Percentiles rank a stretch among this genome's conserved stretches.
Evolutionary conservation across 2,888 invertebrate genomes (phyloP).

Genomic region (Gryllus longicercus): DNA sequence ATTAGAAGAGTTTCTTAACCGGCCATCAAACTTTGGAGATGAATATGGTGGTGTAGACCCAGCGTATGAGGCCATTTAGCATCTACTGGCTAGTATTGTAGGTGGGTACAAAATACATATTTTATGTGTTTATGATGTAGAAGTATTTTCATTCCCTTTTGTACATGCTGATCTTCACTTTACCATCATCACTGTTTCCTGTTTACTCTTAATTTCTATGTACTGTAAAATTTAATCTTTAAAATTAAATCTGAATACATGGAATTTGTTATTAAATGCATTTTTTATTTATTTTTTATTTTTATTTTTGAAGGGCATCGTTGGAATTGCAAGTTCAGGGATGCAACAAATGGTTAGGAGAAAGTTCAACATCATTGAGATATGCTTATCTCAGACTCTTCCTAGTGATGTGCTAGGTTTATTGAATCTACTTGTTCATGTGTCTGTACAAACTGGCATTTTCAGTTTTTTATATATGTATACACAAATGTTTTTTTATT

Average conservation of each 20-base stretch:
- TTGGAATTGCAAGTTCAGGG: neutral
- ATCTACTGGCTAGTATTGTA: slow-evolving; percentile 25
- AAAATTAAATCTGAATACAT: too few species aligned
- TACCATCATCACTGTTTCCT: too few species aligned
- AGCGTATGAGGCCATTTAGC: slow-evolving; percentile 60
- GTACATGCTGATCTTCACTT: too few species aligned
- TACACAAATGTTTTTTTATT: neutral
- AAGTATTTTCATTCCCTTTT: too few species aligned
- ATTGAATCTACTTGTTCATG: neutral
- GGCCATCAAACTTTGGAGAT: slow-evolving; percentile 46
- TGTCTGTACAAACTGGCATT: neutral
- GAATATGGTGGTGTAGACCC: slow-evolving; percentile 51
- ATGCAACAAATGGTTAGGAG: neutral
- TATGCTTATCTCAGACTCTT: neutral
- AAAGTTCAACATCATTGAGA: neutral
- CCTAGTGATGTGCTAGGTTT: too few species aligned
- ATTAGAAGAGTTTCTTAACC: slow-evolving; percentile 61
- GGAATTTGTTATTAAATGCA: too few species aligned
- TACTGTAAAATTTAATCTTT: too few species aligned
- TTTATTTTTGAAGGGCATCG: neutral
- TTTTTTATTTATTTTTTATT: neutral
- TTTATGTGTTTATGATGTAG: too few species aligned
- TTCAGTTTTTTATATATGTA: slow-evolving; percentile 11
- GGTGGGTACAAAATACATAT: neutral
- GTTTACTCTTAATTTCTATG: too few species aligned